Percentiles rank a stretch among this genome's conserved stretches.
Evolutionary conservation across 2,888 invertebrate species (phyloP).

Genomic region (Hyposoter dolosus): DNA sequence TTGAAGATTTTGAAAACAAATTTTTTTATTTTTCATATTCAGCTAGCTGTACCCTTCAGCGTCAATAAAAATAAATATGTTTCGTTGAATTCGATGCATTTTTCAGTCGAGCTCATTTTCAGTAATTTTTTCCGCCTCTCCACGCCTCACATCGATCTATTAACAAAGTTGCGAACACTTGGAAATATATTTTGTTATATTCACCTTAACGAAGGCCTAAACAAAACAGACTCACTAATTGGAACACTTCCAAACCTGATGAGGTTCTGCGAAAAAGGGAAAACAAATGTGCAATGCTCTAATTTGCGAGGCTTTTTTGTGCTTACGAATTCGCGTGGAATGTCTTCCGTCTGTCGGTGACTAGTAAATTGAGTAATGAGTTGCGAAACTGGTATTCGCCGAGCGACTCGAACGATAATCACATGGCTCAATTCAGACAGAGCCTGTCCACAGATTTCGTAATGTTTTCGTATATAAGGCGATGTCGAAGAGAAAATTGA

Average conservation of each 20-base stretch:
- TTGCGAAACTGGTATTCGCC: slow-evolving; percentile 28
- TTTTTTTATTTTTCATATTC: too few species aligned
- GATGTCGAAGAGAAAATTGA: slow-evolving; percentile 57
- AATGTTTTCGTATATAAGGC: slow-evolving; percentile 29
- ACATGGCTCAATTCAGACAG: slow-evolving; percentile 17
- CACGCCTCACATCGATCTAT: background rate
- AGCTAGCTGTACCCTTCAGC: too few species aligned
- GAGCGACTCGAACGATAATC: slow-evolving; percentile 1
- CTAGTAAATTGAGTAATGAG: slow-evolving; percentile 33
- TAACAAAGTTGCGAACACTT: background rate
- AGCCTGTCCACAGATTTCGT: background rate
- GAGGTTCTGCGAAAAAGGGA: background rate
- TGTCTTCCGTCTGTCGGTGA: slow-evolving; percentile 2
- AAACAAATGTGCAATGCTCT: background rate
- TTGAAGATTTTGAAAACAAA: too few species aligned
- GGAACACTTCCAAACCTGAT: background rate
- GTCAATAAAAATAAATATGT: too few species aligned
- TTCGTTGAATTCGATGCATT: background rate
- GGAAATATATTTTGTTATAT: background rate
- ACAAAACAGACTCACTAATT: slow-evolving; percentile 1
- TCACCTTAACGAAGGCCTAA: background rate
- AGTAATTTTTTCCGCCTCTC: background rate
- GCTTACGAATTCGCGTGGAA: background rate
- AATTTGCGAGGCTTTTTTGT: background rate
- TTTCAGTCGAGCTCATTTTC: background rate